A percentile compares a stretch with the other conserved stretches of the same genome.
phyloP scores from a whole-genome alignment of 92 coral and sea anemone genomes.

The Actinernus sp. region DNA sequence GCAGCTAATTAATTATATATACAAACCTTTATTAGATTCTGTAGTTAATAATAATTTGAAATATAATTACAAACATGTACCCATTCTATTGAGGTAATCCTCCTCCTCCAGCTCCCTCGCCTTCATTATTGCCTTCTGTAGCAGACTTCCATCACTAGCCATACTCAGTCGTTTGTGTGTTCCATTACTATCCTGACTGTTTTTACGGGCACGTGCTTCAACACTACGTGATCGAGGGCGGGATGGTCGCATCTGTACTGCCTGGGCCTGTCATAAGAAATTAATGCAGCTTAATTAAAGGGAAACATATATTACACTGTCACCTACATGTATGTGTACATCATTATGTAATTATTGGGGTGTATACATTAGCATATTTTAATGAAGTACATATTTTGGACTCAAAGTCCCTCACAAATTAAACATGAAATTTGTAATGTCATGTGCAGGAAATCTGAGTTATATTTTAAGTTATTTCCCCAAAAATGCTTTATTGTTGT shows the following conservation, averaged over 20 bases:
- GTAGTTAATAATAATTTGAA: not conserved
- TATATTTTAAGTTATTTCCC: too few relatives aligned
- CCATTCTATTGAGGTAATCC: conserved; percentile 70
- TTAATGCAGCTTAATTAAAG: too few relatives aligned
- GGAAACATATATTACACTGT: too few relatives aligned
- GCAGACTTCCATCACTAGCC: conserved; percentile 75
- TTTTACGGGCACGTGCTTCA: conserved; percentile 2
- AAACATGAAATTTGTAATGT: too few relatives aligned
- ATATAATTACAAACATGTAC: conserved; percentile 5
- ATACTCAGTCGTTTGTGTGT: conserved; percentile 23
- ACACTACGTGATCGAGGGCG: conserved; percentile 38
- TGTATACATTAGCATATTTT: too few relatives aligned
- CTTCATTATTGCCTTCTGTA: conserved; percentile 69
- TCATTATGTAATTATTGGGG: too few relatives aligned
- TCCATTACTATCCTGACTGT: not conserved
- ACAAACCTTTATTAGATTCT: not conserved
- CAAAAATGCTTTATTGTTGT: too few relatives aligned
- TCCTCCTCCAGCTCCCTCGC: conserved; percentile 81
- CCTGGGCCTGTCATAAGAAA: conserved; percentile 1
- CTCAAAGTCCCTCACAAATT: too few relatives aligned
- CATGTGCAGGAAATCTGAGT: too few relatives aligned
- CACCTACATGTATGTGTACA: too few relatives aligned
- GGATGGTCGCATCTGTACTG: conserved; percentile 41
- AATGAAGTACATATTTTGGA: too few relatives aligned
- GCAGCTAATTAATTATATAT: too few relatives aligned